phyloP scores from a whole-genome alignment of 2,888 invertebrate species.

The Catocala sponsa region DNA sequence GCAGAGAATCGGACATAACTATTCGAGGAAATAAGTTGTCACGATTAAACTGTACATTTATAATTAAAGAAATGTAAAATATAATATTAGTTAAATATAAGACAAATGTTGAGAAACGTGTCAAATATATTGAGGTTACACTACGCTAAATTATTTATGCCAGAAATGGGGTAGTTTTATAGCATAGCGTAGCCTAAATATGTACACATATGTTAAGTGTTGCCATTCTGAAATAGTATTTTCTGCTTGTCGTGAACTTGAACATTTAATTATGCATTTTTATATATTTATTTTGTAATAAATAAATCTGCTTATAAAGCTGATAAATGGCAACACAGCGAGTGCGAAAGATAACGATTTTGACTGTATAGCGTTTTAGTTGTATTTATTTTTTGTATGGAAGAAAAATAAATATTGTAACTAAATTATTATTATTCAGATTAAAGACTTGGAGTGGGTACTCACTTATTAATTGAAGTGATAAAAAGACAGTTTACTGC shows the following conservation, averaged over 20 bases:
- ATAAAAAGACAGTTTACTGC: background rate
- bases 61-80: slow-evolving; percentile 18
- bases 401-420: slow-evolving; percentile 46
- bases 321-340: slow-evolving; percentile 27
- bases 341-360: slow-evolving; percentile 15
- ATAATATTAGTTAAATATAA: slow-evolving; percentile 17
- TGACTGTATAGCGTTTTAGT: slow-evolving; percentile 35
- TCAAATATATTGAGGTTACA: slow-evolving; percentile 14
- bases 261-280: background rate
- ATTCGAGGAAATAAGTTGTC: slow-evolving; percentile 53
- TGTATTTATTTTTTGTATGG: slow-evolving; percentile 46
- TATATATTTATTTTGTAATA: slow-evolving; percentile 2
- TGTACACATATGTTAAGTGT: slow-evolving; percentile 16
- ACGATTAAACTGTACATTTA: slow-evolving; percentile 41
- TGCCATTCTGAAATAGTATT: slow-evolving; percentile 18
- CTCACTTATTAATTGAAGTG: slow-evolving; percentile 8
- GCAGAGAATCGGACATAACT: slow-evolving; percentile 45
- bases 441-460: slow-evolving; percentile 17
- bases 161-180: background rate
- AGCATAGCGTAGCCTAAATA: slow-evolving; percentile 19
- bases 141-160: slow-evolving; percentile 1
- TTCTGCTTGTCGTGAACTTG: background rate
- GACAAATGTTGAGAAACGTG: slow-evolving; percentile 6
- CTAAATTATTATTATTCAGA: slow-evolving; percentile 22
- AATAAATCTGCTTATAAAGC: slow-evolving; percentile 3